phyloP scores from a whole-genome alignment of 2,888 invertebrate genomes.

The Caradrina clavipalpis region DNA sequence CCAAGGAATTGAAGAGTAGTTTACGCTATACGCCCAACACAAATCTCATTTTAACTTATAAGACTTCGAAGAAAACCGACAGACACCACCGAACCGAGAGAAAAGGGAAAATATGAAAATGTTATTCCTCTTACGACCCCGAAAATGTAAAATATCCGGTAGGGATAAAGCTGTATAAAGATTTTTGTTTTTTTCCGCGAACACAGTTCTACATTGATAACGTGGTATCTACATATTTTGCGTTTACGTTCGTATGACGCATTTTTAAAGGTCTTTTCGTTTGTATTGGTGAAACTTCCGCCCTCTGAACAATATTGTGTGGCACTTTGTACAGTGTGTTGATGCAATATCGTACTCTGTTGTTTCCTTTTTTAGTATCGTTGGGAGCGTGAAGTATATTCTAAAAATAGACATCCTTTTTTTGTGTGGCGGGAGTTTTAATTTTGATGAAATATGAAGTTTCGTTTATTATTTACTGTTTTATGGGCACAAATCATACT shows the following conservation, averaged over 20 bases:
- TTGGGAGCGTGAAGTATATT: background rate
- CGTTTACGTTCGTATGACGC: constrained; percentile 47
- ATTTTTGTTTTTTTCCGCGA: constrained; percentile 61
- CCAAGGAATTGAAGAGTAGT: constrained; percentile 8
- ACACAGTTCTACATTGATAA: constrained; percentile 65
- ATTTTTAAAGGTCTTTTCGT: constrained; percentile 31
- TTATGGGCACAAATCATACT: no score
- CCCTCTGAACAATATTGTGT: constrained; percentile 18
- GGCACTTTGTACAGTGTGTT: constrained; percentile 38
- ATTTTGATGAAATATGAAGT: background rate
- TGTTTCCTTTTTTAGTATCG: constrained; percentile 16
- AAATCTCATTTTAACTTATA: constrained; percentile 41
- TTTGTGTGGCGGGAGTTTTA: background rate
- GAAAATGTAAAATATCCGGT: constrained; percentile 65
- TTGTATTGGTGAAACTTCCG: constrained; percentile 13
- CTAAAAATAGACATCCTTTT: background rate
- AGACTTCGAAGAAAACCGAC: constrained; percentile 30
- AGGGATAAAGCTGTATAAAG: constrained; percentile 57
- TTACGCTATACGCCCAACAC: constrained; percentile 21
- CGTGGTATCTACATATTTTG: constrained; percentile 60
- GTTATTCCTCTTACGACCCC: constrained; percentile 63
- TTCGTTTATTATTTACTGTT: no score
- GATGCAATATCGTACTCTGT: constrained; percentile 20
- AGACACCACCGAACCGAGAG: constrained; percentile 37
- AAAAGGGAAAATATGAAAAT: constrained; percentile 65